phyloP scores from a whole-genome alignment of 2,113 vertebrate species.

The Pimephales promelas region DNA sequence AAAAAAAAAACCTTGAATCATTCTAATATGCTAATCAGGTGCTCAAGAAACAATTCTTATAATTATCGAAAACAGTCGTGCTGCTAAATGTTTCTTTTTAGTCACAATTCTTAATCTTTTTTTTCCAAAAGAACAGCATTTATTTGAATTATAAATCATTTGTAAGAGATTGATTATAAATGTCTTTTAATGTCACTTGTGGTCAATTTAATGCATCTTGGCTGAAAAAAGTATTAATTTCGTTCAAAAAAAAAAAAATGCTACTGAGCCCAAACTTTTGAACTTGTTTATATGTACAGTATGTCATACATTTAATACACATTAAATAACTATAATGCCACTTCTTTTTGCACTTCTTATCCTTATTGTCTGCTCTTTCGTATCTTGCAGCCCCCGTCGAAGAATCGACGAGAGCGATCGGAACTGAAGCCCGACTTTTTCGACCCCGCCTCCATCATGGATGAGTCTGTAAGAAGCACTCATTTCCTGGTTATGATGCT shows the following conservation, averaged over 20 bases:
- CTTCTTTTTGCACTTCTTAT: neutral
- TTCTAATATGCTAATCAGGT: neutral
- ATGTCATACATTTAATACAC: neutral
- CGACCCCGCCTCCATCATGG: constrained; percentile 99
- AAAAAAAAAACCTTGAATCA: too few relatives aligned
- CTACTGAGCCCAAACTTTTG: neutral
- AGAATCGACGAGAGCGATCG: constrained; percentile 96
- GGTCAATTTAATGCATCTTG: neutral
- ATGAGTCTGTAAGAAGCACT: constrained; percentile 92
- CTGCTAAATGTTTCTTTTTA: neutral
- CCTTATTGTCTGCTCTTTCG: neutral
- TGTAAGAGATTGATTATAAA: too few relatives aligned
- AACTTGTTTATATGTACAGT: neutral
- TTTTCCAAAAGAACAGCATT: too few relatives aligned
- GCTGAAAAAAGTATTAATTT: neutral
- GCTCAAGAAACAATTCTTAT: neutral
- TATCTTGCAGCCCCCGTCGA: constrained; percentile 88
- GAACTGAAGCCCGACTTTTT: constrained; percentile 99
- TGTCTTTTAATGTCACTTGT: neutral
- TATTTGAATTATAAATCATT: too few relatives aligned
- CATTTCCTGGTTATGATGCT: constrained; percentile 60
- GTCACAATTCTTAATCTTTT: too few relatives aligned
- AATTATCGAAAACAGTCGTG: neutral
- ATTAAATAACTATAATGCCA: neutral
- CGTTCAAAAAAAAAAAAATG: too few relatives aligned